These are phyloP conservation scores for Sturnus vulgaris DNA, from an alignment of 2,113 vertebrate genomes.

Conservation along the genomic window DNA sequence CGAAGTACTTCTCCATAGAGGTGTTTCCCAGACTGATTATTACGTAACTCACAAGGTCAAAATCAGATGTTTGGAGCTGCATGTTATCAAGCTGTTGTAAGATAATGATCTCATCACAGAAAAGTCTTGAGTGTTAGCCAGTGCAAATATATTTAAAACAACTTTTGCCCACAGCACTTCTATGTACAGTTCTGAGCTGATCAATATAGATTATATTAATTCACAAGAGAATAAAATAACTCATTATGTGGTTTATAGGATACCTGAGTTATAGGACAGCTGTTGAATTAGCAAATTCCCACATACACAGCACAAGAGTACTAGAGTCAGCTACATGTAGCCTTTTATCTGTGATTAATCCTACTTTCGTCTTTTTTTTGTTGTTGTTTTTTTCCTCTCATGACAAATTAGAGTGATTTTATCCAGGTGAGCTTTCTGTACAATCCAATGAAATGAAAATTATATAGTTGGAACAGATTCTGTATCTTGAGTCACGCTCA, in stretches of 20 bases:
- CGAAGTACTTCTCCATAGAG: background rate
- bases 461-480: background rate
- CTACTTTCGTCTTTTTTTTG: background rate
- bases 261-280: background rate
- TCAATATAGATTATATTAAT: background rate
- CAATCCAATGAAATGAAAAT: background rate
- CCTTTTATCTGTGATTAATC: background rate
- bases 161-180: background rate
- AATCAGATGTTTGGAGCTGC: background rate
- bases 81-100: background rate
- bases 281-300: background rate
- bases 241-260: background rate
- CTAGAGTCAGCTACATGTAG: background rate
- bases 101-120: background rate
- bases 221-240: background rate
- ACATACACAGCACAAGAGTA: background rate
- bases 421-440: background rate
- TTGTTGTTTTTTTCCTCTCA: background rate
- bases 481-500: background rate
- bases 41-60: background rate
- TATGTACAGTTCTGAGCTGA: background rate
- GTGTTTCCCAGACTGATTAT: background rate
- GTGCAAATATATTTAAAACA: background rate
- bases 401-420: background rate
- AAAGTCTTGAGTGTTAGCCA: background rate